Percentiles rank a stretch among this genome's conserved stretches.
phyloP scores from a whole-genome alignment of 2,888 invertebrate genomes.

The Rosalia funebris region DNA sequence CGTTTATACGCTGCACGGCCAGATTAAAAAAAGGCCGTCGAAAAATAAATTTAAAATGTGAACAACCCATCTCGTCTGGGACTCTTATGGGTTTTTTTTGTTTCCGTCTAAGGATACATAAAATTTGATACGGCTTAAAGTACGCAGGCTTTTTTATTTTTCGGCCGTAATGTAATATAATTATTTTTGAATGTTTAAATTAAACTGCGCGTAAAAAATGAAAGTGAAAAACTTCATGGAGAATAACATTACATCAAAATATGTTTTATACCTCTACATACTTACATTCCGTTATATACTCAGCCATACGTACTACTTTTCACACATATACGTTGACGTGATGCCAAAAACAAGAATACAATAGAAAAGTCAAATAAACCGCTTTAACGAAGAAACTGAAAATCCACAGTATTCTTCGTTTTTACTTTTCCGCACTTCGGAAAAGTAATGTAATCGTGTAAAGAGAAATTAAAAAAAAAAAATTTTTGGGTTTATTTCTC shows the following conservation, averaged over 20 bases:
- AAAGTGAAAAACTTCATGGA: not conserved
- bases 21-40: conserved; percentile 32
- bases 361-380: no score
- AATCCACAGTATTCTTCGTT: no score
- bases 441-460: no score
- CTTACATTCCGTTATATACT: no score
- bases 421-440: no score
- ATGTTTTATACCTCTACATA: no score
- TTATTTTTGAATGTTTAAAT: conserved; percentile 13
- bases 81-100: conserved; percentile 30
- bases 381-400: no score
- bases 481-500: no score
- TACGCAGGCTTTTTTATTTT: conserved; percentile 24
- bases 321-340: no score
- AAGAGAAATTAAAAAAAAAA: no score
- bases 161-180: not conserved
- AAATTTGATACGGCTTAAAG: conserved; percentile 34
- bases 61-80: conserved; percentile 35
- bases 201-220: not conserved
- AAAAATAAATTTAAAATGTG: conserved; percentile 37
- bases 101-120: conserved; percentile 31
- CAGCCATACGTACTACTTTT: no score
- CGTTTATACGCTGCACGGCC: conserved; percentile 33
- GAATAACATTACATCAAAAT: not conserved
- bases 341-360: no score